Evolutionary conservation across 1,140 invertebrate genomes (phyloP).

Genomic region (Dinothrombium tinctorium): DNA sequence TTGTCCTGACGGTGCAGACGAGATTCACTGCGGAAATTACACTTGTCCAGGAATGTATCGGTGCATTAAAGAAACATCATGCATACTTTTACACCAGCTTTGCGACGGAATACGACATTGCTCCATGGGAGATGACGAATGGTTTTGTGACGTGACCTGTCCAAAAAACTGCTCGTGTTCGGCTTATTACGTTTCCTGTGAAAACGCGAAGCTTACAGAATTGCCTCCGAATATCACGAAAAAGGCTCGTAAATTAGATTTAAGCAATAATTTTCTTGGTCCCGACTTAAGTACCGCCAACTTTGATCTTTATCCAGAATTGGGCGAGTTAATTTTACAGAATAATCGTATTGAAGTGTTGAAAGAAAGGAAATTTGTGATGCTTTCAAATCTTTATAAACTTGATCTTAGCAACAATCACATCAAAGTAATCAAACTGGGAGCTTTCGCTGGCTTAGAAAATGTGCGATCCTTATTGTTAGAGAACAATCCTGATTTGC

Average conservation of each 20-base stretch:
- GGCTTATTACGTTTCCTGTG: conserved; percentile 14
- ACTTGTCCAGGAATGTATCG: conserved; percentile 17
- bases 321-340: conserved; percentile 17
- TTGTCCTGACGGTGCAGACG: conserved; percentile 19
- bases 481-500: conserved; percentile 14
- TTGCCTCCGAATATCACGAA: conserved; percentile 7
- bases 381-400: conserved; percentile 17
- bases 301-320: conserved; percentile 10
- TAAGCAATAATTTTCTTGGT: conserved; percentile 14
- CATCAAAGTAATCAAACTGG: conserved; percentile 10
- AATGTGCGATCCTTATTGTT: conserved; percentile 12
- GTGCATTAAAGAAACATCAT: conserved; percentile 16
- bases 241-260: conserved; percentile 15
- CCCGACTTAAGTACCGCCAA: conserved; percentile 10
- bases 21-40: conserved; percentile 17
- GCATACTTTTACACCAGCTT: conserved; percentile 16
- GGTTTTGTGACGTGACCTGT: conserved; percentile 16
- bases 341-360: conserved; percentile 16
- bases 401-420: conserved; percentile 17
- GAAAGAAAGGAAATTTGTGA: conserved; percentile 13
- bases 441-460: conserved; percentile 15
- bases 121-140: conserved; percentile 16
- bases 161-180: conserved; percentile 14
- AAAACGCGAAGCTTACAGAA: conserved; percentile 11
- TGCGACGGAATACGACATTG: conserved; percentile 18